Evolutionary conservation across 1,140 invertebrate genomes (phyloP), one percentile per base, ranked within the genome.

Genomic region (Papilio machaon): DNA sequence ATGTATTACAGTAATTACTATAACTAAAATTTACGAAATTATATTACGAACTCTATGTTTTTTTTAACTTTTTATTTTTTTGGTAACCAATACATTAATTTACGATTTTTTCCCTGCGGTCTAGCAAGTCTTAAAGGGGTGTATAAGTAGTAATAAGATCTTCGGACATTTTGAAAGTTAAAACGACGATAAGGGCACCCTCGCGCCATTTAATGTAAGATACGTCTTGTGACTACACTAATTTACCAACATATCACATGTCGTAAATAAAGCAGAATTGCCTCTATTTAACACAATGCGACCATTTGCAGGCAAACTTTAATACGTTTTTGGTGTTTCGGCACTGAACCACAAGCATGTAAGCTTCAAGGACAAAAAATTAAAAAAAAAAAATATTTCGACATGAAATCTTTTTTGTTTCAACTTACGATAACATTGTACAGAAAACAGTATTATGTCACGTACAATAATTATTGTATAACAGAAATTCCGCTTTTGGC

Each of bases 191-290:
- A 70, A 38, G 7, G 64, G 30, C 64, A 38, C 30, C 13, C 30
- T 70, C 64, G 64, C 30, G 30, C 64, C 64, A 70, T 70, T 70
- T 70, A 70, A 70, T 70, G 64, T 70, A 70, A 70, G 23, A 35
- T 35, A 70, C 30, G 64, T 70, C 9, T 23, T 38, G 23, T 38
- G 64, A 70, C 64, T 70, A 70, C 30, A 35, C 60, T 70, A 70
- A 70, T 70, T 70, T 70, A 70, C 64, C 64, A 70, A 35, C 64
- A 70, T 35, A 70, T 70, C 64, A 70, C 64, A 70, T 70, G 64
- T 38, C 64, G 64, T 70, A 70, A 70, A 70, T 70, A 70, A 67
- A 70, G 11, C 64, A 11, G 30, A 70, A 38, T 35, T 70, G 30
- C 13, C 64, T 2, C 64, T 70, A 30, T 70, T 70, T 38, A 70